Conservation (phyloP, 2,797 vertebrate species). For the Urocyon cinereoargenteus region DNA sequence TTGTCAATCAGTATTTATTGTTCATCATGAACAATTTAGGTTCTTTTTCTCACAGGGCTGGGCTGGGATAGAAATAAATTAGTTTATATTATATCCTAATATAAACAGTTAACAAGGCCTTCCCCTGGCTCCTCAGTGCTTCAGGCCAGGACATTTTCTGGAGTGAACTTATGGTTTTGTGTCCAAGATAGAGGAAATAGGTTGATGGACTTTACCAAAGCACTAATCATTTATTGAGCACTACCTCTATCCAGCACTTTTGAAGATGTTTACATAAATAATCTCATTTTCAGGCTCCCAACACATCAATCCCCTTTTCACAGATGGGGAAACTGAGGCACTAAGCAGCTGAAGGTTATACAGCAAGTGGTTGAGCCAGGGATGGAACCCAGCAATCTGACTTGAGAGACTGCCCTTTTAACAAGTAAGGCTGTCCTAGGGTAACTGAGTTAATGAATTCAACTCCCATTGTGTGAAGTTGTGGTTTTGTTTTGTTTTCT, state of each 20-base stretch:
- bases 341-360: neutral
- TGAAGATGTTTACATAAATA: neutral
- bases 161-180: neutral
- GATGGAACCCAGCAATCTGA: neutral
- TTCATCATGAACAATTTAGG: neutral
- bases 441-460: constrained; percentile 70
- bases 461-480: constrained; percentile 66
- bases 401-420: neutral
- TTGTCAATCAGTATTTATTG: neutral
- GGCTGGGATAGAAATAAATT: neutral
- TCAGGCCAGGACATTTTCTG: neutral
- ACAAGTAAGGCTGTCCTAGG: constrained; percentile 19
- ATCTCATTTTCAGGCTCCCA: neutral
- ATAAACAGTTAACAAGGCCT: constrained; percentile 19
- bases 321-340: constrained; percentile 16
- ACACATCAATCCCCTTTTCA: neutral
- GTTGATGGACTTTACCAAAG: neutral
- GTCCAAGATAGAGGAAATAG: constrained; percentile 21
- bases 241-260: neutral
- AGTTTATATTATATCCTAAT: neutral
- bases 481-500: constrained; percentile 73
- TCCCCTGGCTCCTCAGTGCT: neutral
- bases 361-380: neutral
- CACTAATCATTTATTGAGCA: neutral
- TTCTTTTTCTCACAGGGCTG: neutral